Percentiles rank a stretch among this genome's conserved stretches.
These are phyloP conservation scores for Poecilia velifera DNA, from an alignment of 2,797 vertebrate species.

Conservation along the genomic window DNA sequence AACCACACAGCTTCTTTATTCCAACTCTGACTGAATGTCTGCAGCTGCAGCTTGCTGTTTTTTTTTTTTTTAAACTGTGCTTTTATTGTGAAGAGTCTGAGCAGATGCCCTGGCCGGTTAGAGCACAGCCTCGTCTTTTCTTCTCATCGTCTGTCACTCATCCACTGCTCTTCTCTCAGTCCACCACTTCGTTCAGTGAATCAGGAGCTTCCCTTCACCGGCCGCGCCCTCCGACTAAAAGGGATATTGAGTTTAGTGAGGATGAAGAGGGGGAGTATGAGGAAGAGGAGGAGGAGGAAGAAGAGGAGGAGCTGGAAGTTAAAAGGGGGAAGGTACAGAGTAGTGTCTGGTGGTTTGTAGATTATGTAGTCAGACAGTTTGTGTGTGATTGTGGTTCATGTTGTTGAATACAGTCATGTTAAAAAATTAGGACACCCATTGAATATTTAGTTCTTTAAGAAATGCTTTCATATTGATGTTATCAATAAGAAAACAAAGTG, in stretches of 20 bases:
- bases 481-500: neutral
- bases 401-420: conserved; percentile 2
- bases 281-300: conserved; percentile 69
- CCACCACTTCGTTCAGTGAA: conserved; percentile 64
- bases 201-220: conserved; percentile 57
- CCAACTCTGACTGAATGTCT: neutral
- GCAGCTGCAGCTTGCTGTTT: neutral
- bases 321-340: conserved; percentile 74
- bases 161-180: conserved; percentile 69
- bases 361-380: conserved; percentile 41
- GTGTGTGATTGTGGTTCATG: conserved; percentile 33
- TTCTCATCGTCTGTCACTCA: conserved; percentile 55
- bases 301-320: conserved; percentile 57
- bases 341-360: conserved; percentile 61
- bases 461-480: neutral
- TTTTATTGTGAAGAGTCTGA: conserved; percentile 9
- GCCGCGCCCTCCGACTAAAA: conserved; percentile 55
- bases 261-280: conserved; percentile 65
- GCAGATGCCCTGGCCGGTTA: conserved; percentile 2
- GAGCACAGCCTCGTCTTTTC: conserved; percentile 23
- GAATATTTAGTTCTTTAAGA: neutral
- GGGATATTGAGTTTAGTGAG: conserved; percentile 64
- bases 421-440: neutral
- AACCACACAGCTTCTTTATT: neutral
- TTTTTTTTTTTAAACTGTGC: neutral